Evolutionary conservation across 1,140 invertebrate genomes (phyloP).

Genomic region (Ptiloglossa arizonensis): DNA sequence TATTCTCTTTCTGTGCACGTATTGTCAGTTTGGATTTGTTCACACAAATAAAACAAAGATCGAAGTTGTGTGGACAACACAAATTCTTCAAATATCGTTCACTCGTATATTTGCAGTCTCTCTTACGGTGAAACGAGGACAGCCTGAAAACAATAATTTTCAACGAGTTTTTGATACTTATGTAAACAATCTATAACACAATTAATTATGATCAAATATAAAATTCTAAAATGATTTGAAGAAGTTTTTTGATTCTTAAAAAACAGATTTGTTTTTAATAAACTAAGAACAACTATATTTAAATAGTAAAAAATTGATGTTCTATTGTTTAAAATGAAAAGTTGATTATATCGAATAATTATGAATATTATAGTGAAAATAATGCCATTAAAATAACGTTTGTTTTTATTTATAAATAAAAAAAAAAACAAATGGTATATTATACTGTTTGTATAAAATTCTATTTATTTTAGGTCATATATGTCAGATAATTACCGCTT

Average conservation of each 20-base stretch:
- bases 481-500: conserved; percentile 50
- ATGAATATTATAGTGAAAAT: neutral
- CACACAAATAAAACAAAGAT: conserved; percentile 21
- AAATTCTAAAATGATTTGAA: conserved; percentile 14
- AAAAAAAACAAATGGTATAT: conserved; percentile 57
- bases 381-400: neutral
- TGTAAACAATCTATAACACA: conserved; percentile 35
- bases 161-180: conserved; percentile 55
- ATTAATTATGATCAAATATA: conserved; percentile 25
- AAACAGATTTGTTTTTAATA: neutral
- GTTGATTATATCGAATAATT: neutral
- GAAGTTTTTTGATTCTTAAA: neutral
- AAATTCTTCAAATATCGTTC: conserved; percentile 60
- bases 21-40: conserved; percentile 29
- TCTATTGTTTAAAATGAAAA: neutral
- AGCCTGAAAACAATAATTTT: conserved; percentile 73
- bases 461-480: conserved; percentile 48
- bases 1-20: neutral
- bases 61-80: conserved; percentile 3
- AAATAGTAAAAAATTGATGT: neutral
- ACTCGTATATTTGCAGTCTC: conserved; percentile 56
- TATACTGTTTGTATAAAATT: conserved; percentile 44
- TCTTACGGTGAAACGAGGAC: conserved; percentile 59
- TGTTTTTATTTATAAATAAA: conserved; percentile 12
- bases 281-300: neutral